These are phyloP conservation scores for Bimastos eiseni DNA, from an alignment of 2,888 invertebrate genomes.

Conservation along the genomic window DNA sequence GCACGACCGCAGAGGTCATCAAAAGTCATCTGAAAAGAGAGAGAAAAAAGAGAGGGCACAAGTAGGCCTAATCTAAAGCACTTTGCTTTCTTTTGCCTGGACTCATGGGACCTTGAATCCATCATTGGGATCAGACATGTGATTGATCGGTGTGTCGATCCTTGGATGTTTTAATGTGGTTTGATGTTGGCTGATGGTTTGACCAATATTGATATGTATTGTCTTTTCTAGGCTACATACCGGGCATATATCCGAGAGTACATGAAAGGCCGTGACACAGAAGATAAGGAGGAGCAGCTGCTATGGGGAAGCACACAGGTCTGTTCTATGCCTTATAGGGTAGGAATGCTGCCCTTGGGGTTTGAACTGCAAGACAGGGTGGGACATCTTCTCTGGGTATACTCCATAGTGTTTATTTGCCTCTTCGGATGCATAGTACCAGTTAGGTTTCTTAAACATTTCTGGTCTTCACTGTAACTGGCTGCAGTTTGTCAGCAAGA, in stretches of 20 bases:
- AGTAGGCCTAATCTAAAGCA: neutral
- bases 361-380: neutral
- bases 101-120: neutral
- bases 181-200: conserved; percentile 4
- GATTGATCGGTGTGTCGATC: neutral
- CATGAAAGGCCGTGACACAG: conserved; percentile 19
- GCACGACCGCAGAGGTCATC: neutral
- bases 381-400: neutral
- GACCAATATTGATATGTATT: conserved; percentile 7
- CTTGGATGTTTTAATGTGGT: neutral
- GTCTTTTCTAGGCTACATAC: neutral
- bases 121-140: neutral
- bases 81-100: neutral
- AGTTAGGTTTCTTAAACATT: no score
- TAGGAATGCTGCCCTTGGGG: neutral
- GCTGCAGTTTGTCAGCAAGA: no score
- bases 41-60: neutral
- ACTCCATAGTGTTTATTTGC: neutral
- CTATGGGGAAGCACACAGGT: neutral
- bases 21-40: no score
- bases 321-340: neutral
- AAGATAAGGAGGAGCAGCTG: neutral
- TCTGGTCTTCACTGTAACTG: no score
- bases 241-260: conserved; percentile 16
- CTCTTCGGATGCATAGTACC: neutral